A percentile compares a stretch with the other conserved stretches of the same genome.
phyloP scores from a whole-genome alignment of 2,113 vertebrate species.

The Tinamus guttatus region DNA sequence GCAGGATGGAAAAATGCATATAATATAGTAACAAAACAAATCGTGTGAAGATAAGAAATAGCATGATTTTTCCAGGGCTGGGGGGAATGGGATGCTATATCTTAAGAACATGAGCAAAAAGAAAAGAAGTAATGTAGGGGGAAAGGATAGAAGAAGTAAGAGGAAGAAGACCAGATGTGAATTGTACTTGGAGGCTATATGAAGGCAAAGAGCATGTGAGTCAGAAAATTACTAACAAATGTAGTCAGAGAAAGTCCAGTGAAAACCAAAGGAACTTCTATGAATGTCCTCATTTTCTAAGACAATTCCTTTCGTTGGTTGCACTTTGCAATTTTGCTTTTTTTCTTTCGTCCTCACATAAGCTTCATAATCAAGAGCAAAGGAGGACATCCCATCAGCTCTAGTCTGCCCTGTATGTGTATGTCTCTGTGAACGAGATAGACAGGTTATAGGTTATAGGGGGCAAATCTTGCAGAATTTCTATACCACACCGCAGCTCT shows the following conservation, averaged over 20 bases:
- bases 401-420: not conserved
- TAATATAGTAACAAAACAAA: not conserved
- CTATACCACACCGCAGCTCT: not conserved
- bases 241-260: not conserved
- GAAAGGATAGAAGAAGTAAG: not conserved
- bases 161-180: not conserved
- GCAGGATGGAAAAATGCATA: not conserved
- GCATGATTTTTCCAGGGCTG: not conserved
- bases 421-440: not conserved
- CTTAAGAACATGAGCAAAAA: not conserved
- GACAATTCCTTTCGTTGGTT: not conserved
- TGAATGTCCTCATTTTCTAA: not conserved
- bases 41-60: not conserved
- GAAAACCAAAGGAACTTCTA: not conserved
- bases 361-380: not conserved
- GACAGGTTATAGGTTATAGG: not conserved
- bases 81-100: no score
- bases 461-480: not conserved
- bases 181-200: not conserved
- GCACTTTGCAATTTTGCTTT: not conserved
- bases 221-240: not conserved
- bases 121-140: not conserved
- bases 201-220: not conserved
- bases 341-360: not conserved
- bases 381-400: not conserved